Conservation (phyloP, 2,888 invertebrate species). For the Epinotia ramella region DNA sequence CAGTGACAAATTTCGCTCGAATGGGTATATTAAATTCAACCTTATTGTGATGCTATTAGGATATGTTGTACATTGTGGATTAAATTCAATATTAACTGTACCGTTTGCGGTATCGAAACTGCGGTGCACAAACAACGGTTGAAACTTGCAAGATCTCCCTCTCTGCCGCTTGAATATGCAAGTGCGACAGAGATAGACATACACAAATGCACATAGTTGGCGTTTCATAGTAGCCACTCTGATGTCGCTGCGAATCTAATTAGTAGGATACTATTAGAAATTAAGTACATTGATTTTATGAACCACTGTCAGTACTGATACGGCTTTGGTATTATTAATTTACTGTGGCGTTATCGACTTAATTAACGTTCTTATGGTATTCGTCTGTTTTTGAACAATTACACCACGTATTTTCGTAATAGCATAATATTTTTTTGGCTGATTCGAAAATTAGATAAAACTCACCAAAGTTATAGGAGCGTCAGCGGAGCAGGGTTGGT, state of each 20-base stretch:
- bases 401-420: not conserved
- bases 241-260: not conserved
- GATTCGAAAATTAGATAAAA: constrained; percentile 46
- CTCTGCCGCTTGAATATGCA: too few relatives aligned
- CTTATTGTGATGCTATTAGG: not conserved
- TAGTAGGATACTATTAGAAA: not conserved
- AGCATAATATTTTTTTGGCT: not conserved
- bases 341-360: not conserved
- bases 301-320: too few relatives aligned
- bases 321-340: too few relatives aligned
- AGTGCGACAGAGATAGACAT: too few relatives aligned
- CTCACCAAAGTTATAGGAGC: constrained; percentile 77
- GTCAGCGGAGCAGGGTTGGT: constrained; percentile 86
- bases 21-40: not conserved
- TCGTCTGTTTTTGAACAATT: too few relatives aligned
- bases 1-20: not conserved
- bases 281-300: not conserved
- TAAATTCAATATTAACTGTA: not conserved
- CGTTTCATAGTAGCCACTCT: too few relatives aligned
- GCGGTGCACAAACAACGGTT: too few relatives aligned
- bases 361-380: not conserved
- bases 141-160: too few relatives aligned
- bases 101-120: not conserved
- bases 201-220: too few relatives aligned
- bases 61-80: not conserved